phyloP scores from a whole-genome alignment of 2,888 invertebrate species.

The Drosophila macrospina region DNA sequence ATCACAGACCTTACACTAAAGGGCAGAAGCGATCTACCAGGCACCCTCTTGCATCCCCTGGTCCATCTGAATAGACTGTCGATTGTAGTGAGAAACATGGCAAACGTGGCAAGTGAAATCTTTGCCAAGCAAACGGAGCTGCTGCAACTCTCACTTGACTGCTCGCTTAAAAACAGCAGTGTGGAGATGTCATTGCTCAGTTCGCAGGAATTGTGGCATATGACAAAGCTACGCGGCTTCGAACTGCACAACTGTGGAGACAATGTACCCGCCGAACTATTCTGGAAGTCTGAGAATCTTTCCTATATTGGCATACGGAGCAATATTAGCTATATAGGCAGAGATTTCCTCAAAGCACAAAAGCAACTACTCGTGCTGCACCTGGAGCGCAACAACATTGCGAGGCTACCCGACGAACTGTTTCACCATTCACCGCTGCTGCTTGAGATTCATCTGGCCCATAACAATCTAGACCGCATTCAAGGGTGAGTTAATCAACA shows the following conservation, averaged over 20 bases:
- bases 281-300: slow-evolving; percentile 67
- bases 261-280: slow-evolving; percentile 66
- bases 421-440: slow-evolving; percentile 60
- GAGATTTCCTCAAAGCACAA: slow-evolving; percentile 63
- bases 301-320: slow-evolving; percentile 66
- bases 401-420: slow-evolving; percentile 63
- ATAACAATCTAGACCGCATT: slow-evolving; percentile 67
- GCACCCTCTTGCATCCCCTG: slow-evolving; percentile 56
- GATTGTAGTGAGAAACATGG: slow-evolving; percentile 65
- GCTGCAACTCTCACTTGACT: slow-evolving; percentile 56
- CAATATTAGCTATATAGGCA: slow-evolving; percentile 68
- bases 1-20: slow-evolving; percentile 56
- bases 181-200: slow-evolving; percentile 69
- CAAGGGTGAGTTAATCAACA: slow-evolving; percentile 51
- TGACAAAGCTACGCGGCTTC: slow-evolving; percentile 58
- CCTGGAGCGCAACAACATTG: slow-evolving; percentile 65
- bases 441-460: slow-evolving; percentile 66
- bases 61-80: slow-evolving; percentile 46
- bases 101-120: slow-evolving; percentile 62
- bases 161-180: slow-evolving; percentile 64
- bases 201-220: slow-evolving; percentile 68
- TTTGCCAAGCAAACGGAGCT: slow-evolving; percentile 63
- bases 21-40: slow-evolving; percentile 63
- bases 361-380: slow-evolving; percentile 56
- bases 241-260: slow-evolving; percentile 69